A percentile compares a stretch with the other conserved stretches of the same genome.
Conservation (phyloP, 2,113 vertebrate species). For the Puma concolor region DNA sequence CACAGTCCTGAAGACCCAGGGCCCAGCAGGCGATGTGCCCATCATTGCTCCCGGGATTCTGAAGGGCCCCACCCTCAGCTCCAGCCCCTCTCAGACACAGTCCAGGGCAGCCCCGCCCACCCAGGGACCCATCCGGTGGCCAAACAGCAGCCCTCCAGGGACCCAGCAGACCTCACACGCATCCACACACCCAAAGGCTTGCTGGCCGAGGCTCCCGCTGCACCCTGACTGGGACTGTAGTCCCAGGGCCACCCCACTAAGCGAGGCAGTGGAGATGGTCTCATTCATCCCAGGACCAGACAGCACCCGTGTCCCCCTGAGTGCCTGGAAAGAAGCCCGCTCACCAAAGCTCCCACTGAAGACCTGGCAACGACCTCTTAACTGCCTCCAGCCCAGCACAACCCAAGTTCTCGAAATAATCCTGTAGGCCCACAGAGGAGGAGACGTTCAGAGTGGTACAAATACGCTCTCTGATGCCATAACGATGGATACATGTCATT, state of each 20-base stretch:
- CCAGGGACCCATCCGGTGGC: not conserved
- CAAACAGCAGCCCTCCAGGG: not conserved
- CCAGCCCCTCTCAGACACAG: not conserved
- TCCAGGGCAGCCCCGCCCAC: not conserved
- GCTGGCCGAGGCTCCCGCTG: not conserved
- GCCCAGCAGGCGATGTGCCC: not conserved
- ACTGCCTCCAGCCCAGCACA: too few relatives aligned
- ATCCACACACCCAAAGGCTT: not conserved
- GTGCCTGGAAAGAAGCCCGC: not conserved
- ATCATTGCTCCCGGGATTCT: not conserved
- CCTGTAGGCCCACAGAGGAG: not conserved
- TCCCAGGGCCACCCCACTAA: not conserved
- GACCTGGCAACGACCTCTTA: not conserved
- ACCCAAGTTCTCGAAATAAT: not conserved
- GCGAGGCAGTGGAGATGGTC: not conserved
- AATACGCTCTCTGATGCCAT: not conserved
- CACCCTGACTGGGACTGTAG: not conserved
- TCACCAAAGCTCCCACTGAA: not conserved
- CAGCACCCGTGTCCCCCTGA: too few relatives aligned
- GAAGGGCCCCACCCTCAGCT: not conserved
- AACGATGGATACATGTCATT: too few relatives aligned
- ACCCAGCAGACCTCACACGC: not conserved
- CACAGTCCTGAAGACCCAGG: not conserved
- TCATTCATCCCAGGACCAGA: not conserved
- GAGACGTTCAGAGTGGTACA: not conserved